phyloP scores from a whole-genome alignment of 2,888 invertebrate species.

The Lasioglossum malachurum region DNA sequence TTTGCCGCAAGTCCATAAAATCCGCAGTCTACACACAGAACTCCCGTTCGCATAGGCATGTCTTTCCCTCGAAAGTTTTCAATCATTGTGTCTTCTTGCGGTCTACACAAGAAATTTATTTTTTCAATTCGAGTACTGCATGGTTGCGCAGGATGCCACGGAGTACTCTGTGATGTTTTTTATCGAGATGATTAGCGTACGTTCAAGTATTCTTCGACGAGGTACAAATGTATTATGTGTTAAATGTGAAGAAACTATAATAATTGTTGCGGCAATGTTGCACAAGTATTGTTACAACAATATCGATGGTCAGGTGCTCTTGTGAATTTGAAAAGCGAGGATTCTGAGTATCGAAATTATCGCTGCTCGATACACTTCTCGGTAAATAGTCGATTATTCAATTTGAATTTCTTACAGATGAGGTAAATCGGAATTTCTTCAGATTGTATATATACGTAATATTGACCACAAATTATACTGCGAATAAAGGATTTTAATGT shows the following conservation, averaged over 20 bases:
- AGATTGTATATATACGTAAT: not conserved
- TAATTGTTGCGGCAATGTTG: not conserved
- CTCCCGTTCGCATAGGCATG: not conserved
- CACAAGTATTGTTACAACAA: not conserved
- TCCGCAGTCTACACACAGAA: not conserved
- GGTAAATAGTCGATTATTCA: not conserved
- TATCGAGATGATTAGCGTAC: not conserved
- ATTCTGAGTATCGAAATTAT: not conserved
- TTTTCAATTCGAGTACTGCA: not conserved
- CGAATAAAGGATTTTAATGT: slow-evolving; percentile 52
- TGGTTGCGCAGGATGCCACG: not conserved
- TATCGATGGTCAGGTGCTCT: not conserved
- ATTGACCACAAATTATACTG: slow-evolving; percentile 16
- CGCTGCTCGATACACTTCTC: slow-evolving; percentile 8
- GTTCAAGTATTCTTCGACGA: not conserved
- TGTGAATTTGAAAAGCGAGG: not conserved
- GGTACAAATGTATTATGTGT: slow-evolving; percentile 26
- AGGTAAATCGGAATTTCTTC: not conserved
- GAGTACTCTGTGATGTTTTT: not conserved
- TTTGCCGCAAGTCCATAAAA: not conserved
- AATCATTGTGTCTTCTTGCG: not conserved
- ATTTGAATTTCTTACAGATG: slow-evolving; percentile 19
- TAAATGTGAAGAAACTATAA: slow-evolving; percentile 13
- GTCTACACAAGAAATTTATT: slow-evolving; percentile 3
- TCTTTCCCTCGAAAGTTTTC: not conserved